Evolutionary conservation across 2,113 vertebrate species (phyloP), one percentile per base, ranked within the genome.

Genomic region (Crypturellus undulatus): DNA sequence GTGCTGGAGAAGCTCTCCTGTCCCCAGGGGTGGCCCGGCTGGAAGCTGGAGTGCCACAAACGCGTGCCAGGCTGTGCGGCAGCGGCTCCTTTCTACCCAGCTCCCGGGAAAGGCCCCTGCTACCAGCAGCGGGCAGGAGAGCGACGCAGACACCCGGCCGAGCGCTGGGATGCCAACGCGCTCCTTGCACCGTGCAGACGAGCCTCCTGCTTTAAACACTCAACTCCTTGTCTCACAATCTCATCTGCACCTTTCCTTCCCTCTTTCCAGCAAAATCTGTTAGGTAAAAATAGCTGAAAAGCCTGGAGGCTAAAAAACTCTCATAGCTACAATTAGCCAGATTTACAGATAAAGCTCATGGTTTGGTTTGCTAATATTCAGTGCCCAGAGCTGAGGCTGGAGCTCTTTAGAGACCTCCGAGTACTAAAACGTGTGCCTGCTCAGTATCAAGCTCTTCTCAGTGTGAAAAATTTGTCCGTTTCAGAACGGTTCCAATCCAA

Each of bases 391-490:
- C 45, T 38, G 38, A 51, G 62, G 42, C 54, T 9, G 25, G 42
- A 68, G 36, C 38, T 56, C 42, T 43, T 2, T 21, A 20, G 0
- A 30, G 9, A 42, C 19, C 79, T 64, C 76, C 47, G 22, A 7
- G 19, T 1, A 1, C 40, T 40, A 38, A 79, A 86, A 6, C 49
- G 12, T 25, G 67, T 54, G 58, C 6, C 54, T 36, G 26, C 24
- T 52, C 67, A 12, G 12, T 5, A 19, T 9, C 28, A 34, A 63
- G 24, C 43, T 52, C 25, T 24, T 51, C 32, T 5, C 1, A 7
- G 5, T 4, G 25, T 5, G 75, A 62, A 28, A 40, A 0, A 7
- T 32, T 32, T 58, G 22, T 4, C 40, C 3, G 1, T n/a, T 5
- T n/a, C 36, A 52, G 45, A 56, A 10, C 3, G 40, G 15, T 26